Base-by-base conservation (phyloP, 92 coral and sea anemone species). In the Zoanthus sociatus region DNA sequence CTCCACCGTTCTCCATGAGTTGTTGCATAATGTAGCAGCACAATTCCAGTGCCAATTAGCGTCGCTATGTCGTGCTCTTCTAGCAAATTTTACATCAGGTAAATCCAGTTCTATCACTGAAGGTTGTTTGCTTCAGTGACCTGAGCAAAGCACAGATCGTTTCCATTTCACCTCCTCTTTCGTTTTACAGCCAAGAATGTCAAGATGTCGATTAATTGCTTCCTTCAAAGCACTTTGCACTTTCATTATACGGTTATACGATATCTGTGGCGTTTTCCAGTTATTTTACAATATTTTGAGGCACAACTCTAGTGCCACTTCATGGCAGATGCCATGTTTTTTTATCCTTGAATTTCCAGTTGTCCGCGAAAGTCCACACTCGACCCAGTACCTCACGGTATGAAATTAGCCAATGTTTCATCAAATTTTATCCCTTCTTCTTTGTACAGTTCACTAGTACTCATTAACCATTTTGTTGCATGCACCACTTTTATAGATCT, bases 61-160 rank as follows among this genome's bases (percentile, higher is more conserved):
- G 8, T 87, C 86, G 66, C 46, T 87, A 51, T 78, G 63, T 51
- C 66, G 53, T 54, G 12, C 58, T 71, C 86, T 87, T 54, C 55
- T 42, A n/a, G 86, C 18, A 56, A 77, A 78, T 79, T 87, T 87
- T 11, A 50, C 54, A 50, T 50, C 54, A 2, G 54, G 54, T 9
- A 50, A 50, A 50, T 50, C 54, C 54, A 58, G 26, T 58, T 0
- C 66, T 16, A 58, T 10, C 12, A 58, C 14, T 10, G 66, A 12
- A 58, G 66, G 66, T 58, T 58, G 66, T 58, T 70, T 87, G 81
- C 90, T 79, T 87, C 90, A 87, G 90, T 87, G 90, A 76, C 68
- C 86, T 18, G 85, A 31, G 71, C 90, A 87, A 77, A 87, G 86
- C 21, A 78, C 85, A 17, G 54, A 66, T 63, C 32, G 64, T 18